phyloP scores from a whole-genome alignment of 37 sponge, comb jelly and placozoan genomes.

The Eunapius fragilis region DNA sequence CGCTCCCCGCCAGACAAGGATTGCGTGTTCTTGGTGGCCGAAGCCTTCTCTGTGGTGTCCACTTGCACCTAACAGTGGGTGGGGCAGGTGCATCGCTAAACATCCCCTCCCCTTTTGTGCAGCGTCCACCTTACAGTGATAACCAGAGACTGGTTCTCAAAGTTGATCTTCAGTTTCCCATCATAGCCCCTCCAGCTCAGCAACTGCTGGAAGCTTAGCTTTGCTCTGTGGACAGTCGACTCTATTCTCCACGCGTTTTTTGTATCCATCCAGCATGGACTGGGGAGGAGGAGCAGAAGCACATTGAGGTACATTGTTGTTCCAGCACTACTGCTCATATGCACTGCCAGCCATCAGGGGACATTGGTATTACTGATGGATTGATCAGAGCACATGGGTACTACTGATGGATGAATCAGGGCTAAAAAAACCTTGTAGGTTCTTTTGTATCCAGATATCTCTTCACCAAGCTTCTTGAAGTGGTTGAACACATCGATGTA shows the following conservation, averaged over 20 bases:
- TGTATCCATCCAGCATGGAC: conserved; percentile 50
- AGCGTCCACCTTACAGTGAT: conserved; percentile 19
- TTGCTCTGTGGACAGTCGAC: conserved; percentile 53
- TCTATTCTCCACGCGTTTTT: conserved; percentile 40
- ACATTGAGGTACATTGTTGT: no score
- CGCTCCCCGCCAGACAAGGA: conserved; percentile 96
- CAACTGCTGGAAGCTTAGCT: conserved; percentile 72
- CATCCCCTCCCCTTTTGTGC: neutral
- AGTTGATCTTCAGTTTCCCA: conserved; percentile 80
- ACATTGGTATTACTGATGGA: no score
- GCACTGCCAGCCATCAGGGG: no score
- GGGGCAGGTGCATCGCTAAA: neutral
- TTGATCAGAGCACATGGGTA: no score
- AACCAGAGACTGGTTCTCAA: conserved; percentile 59
- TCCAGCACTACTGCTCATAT: no score
- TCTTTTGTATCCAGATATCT: conserved; percentile 44
- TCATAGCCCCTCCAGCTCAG: conserved; percentile 79
- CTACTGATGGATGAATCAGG: no score
- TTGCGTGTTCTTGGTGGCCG: conserved; percentile 80
- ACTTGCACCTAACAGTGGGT: conserved; percentile 25
- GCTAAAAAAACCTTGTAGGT: conserved; percentile 54
- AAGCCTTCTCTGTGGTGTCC: conserved; percentile 32
- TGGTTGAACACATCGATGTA: conserved; percentile 57
- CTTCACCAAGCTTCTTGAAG: conserved; percentile 24
- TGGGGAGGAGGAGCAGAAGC: no score